Evolutionary conservation across 2,888 invertebrate genomes (phyloP), one percentile per base, ranked within the genome.

Genomic region (Cephus runcator): DNA sequence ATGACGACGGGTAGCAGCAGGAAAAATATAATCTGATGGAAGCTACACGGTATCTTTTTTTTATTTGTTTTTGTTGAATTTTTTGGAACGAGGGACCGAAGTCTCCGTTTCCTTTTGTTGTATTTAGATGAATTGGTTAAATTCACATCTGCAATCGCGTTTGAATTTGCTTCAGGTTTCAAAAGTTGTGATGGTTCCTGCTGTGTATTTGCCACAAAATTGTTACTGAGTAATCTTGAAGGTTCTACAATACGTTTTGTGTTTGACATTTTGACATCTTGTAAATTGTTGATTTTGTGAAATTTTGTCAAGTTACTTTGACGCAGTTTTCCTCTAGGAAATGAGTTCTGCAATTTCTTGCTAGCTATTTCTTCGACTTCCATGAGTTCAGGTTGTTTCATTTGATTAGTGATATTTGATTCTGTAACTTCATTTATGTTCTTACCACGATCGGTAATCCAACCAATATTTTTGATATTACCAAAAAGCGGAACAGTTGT

Each of bases 21-120:
- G 68, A 82, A 78, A 71, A 84, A 83, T 30, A 78, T 33, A 0
- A 82, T 4, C 78, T 76, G 76, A 77, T 76, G 79, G 71, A 23
- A 80, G 33, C 31, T 71, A 12, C 33, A 33, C 1, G 1, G 12
- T 12, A 33, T 31, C 11, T 30, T 71, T 3, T 30, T 34, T 71
- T 71, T 34, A 33, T 31, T 31, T 34, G 71, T 71, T 71, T 76
- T 80, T 73, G 30, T 69, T 4, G 73, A 30, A 23, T 77, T 75
- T 73, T 79, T 79, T 0, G 81, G 73, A 12, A 85, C 73, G 1
- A 86, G 34, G 1, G 87, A 81, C n/a, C 85, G 83, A 11, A 85
- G 76, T 75, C 82, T 85, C 31, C 79, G 83, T 69, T 86, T 87
- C 6, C 83, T 73, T 6, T 76, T 74, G 15, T 78, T 35, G 34